Percentiles rank a stretch among this genome's conserved stretches.
Conservation (phyloP, 2,113 vertebrate genomes). For the Microcebus ravelobensis region DNA sequence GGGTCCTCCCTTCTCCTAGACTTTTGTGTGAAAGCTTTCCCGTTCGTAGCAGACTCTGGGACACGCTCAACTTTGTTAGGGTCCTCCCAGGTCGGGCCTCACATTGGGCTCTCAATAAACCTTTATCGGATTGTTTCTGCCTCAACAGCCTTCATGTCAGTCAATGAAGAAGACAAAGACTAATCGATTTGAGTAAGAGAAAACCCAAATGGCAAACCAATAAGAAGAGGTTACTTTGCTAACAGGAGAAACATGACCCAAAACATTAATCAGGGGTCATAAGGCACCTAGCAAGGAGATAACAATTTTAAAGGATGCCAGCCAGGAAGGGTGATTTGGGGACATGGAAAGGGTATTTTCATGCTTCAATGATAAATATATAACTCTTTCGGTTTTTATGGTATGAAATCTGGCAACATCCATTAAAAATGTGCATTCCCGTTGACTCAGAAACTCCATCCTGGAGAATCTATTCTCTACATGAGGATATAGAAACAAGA, state of each 20-base stretch:
- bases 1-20: too few relatives aligned
- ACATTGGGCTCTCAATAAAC: too few relatives aligned
- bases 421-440: neutral
- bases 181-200: constrained; percentile 11
- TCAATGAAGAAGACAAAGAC: neutral
- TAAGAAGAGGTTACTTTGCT: neutral
- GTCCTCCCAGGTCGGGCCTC: too few relatives aligned
- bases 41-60: too few relatives aligned
- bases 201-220: neutral
- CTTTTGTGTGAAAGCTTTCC: too few relatives aligned
- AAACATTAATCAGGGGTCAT: neutral
- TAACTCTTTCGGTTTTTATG: neutral
- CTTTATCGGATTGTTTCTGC: too few relatives aligned
- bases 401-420: neutral
- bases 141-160: too few relatives aligned
- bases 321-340: neutral
- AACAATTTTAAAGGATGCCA: neutral
- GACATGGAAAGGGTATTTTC: neutral
- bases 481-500: neutral
- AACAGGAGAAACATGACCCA: neutral
- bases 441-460: neutral
- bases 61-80: too few relatives aligned
- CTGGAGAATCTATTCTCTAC: neutral
- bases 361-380: neutral
- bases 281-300: neutral